phyloP scores from a whole-genome alignment of 2,888 invertebrate genomes.

The Melinaea menophilus region DNA sequence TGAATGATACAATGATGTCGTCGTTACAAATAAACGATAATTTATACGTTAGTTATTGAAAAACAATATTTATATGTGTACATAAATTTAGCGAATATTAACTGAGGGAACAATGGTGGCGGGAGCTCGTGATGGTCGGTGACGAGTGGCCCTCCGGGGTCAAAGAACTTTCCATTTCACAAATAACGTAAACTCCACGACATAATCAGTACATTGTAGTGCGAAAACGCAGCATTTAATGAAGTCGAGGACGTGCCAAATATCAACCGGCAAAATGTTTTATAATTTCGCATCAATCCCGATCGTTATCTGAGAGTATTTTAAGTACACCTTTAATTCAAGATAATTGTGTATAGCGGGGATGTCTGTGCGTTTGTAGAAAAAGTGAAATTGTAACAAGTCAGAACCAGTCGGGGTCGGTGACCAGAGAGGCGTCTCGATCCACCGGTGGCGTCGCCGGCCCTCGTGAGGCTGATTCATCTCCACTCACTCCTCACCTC shows the following conservation, averaged over 20 bases:
- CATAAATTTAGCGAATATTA: conserved; percentile 44
- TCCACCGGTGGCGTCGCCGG: conserved; percentile 47
- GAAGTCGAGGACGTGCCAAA: conserved; percentile 50
- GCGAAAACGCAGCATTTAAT: conserved; percentile 38
- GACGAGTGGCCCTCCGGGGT: conserved; percentile 73
- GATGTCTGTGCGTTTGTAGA: conserved; percentile 42
- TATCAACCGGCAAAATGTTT: conserved; percentile 27
- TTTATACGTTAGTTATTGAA: conserved; percentile 13
- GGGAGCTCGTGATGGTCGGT: conserved; percentile 71
- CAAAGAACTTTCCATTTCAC: conserved; percentile 71
- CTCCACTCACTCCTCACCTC: conserved; percentile 45
- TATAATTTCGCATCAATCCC: conserved; percentile 22
- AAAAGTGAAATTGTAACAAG: conserved; percentile 75
- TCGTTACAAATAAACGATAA: conserved; percentile 1
- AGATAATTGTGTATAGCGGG: conserved; percentile 23
- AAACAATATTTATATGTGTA: conserved; percentile 18
- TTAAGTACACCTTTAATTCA: conserved; percentile 13
- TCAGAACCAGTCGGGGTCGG: conserved; percentile 73
- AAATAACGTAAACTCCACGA: conserved; percentile 57
- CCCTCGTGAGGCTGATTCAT: conserved; percentile 60
- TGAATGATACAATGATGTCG: neutral
- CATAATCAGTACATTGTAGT: conserved; percentile 50
- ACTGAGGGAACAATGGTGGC: conserved; percentile 64
- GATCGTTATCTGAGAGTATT: conserved; percentile 12
- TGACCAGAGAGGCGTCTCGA: conserved; percentile 58